Conservation (phyloP, 2,797 vertebrate genomes). For the Platyrinchus mystaceus region DNA sequence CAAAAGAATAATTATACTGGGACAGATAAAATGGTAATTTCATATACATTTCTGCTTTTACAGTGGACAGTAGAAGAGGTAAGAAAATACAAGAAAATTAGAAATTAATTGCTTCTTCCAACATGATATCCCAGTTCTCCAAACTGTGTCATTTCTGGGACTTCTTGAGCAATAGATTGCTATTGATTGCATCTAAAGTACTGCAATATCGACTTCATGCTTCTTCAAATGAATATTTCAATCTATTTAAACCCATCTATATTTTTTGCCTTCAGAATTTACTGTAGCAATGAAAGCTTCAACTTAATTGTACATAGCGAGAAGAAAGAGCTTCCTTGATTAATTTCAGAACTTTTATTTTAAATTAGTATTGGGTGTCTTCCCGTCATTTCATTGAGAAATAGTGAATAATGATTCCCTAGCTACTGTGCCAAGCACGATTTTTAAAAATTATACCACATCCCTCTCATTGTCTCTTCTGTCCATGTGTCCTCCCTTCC, state of each 20-base stretch:
- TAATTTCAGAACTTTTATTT: background rate
- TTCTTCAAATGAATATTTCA: background rate
- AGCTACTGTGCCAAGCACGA: accelerated
- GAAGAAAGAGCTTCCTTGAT: background rate
- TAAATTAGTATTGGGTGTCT: background rate
- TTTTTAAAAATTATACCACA: background rate
- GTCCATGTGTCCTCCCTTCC: background rate
- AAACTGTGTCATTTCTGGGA: background rate
- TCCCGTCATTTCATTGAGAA: background rate
- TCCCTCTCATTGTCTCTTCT: background rate
- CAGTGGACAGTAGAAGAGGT: background rate
- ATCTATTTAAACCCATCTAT: background rate
- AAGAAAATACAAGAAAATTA: background rate
- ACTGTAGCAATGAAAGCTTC: background rate
- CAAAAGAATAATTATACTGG: background rate
- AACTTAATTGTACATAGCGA: background rate
- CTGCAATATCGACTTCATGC: background rate
- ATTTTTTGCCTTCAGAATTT: background rate
- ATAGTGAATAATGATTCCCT: background rate
- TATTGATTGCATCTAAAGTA: background rate
- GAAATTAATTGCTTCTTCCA: background rate
- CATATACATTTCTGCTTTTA: background rate
- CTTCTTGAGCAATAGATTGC: background rate
- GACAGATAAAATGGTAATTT: background rate
- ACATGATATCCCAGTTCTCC: background rate